phyloP scores from a whole-genome alignment of 1,140 invertebrate species.

The Trichoplusia ni region DNA sequence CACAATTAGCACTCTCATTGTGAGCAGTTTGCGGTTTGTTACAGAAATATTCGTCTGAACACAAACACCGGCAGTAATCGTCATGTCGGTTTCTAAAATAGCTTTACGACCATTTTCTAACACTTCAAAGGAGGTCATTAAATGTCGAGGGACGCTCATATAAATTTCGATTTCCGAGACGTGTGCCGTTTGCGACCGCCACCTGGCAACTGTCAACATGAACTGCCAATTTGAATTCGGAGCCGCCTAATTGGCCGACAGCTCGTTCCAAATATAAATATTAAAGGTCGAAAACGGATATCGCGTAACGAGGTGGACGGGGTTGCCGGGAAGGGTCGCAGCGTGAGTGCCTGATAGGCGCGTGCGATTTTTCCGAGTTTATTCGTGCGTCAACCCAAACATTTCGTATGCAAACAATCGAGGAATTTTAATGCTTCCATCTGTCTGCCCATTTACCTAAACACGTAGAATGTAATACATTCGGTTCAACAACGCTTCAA shows the following conservation, averaged over 20 bases:
- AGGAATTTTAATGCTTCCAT: conserved; percentile 18
- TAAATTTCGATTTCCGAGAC: conserved; percentile 56
- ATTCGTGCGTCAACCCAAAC: conserved; percentile 15
- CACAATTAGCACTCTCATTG: conserved; percentile 25
- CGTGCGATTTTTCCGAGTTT: conserved; percentile 16
- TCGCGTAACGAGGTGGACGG: conserved; percentile 40
- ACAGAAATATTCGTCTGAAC: conserved; percentile 56
- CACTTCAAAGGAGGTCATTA: conserved; percentile 76
- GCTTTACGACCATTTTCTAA: conserved; percentile 66
- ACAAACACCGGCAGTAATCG: conserved; percentile 44
- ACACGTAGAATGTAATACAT: background rate
- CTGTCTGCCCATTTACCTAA: conserved; percentile 6
- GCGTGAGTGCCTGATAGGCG: conserved; percentile 7
- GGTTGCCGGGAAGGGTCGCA: conserved; percentile 14
- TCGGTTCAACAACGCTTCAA: too few species aligned
- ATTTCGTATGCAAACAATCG: conserved; percentile 29
- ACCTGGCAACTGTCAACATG: conserved; percentile 70
- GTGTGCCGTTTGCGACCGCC: conserved; percentile 43
- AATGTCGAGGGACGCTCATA: conserved; percentile 58
- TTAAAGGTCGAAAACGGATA: conserved; percentile 51
- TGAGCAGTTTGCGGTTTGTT: conserved; percentile 57
- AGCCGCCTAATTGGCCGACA: conserved; percentile 64
- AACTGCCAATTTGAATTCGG: conserved; percentile 72
- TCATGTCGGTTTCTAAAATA: conserved; percentile 56
- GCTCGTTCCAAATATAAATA: conserved; percentile 62